Percentiles rank a stretch among this genome's conserved stretches.
These are phyloP conservation scores for Bedellia somnulentella DNA, from an alignment of 2,888 invertebrate genomes.

Conservation along the genomic window DNA sequence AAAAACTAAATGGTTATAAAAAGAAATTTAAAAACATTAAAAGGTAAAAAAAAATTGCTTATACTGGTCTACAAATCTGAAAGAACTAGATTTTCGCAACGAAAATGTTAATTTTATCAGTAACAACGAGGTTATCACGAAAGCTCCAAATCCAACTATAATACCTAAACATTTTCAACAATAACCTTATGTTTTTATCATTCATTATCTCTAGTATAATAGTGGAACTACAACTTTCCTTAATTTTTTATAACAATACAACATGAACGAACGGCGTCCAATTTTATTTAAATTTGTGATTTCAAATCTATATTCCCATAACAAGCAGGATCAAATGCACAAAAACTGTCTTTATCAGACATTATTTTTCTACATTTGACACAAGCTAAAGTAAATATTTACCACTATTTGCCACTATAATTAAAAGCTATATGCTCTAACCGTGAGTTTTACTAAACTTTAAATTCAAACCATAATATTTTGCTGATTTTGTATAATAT, in stretches of 20 bases:
- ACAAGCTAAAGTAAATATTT: too few relatives aligned
- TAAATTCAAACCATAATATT: slow-evolving; percentile 3
- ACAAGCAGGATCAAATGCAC: too few relatives aligned
- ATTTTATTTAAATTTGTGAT: slow-evolving; percentile 18
- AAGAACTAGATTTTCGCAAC: too few relatives aligned
- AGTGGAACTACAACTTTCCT: slow-evolving; percentile 54
- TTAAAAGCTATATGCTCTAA: slow-evolving; percentile 49
- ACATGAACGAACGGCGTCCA: slow-evolving; percentile 45
- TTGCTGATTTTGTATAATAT: too few relatives aligned
- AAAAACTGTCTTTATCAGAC: too few relatives aligned
- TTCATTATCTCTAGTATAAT: slow-evolving; percentile 50
- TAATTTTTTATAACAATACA: slow-evolving; percentile 53
- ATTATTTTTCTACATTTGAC: too few relatives aligned
- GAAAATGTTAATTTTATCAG: slow-evolving; percentile 24
- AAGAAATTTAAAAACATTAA: too few relatives aligned
- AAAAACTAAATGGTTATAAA: too few relatives aligned
- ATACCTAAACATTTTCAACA: slow-evolving; percentile 59
- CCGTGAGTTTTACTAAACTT: slow-evolving; percentile 14
- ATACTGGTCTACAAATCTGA: too few relatives aligned
- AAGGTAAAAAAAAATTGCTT: too few relatives aligned
- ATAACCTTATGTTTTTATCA: slow-evolving; percentile 47
- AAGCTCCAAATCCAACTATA: slow-evolving; percentile 55
- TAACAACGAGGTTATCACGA: slow-evolving; percentile 47
- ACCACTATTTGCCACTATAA: slow-evolving; percentile 60
- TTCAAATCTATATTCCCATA: too few relatives aligned